Conservation (phyloP, 2,888 invertebrate species). For the Drosophila melanocephala region DNA sequence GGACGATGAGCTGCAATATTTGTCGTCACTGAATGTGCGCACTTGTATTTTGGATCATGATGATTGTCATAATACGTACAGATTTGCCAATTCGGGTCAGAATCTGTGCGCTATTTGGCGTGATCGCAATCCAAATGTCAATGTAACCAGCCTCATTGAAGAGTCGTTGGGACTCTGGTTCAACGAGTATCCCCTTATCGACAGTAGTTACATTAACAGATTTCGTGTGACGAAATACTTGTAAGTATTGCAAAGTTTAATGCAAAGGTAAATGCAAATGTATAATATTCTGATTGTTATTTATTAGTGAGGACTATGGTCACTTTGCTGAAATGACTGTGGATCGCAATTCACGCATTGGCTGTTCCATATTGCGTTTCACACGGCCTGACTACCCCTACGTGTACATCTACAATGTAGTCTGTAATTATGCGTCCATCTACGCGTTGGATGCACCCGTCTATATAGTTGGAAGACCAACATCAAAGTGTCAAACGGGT, state of each 20-base stretch:
- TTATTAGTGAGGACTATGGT: slow-evolving; percentile 83
- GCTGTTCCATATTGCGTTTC: slow-evolving; percentile 83
- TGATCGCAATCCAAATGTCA: slow-evolving; percentile 71
- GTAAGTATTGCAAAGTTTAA: slow-evolving; percentile 66
- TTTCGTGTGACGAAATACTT: slow-evolving; percentile 82
- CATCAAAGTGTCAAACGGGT: slow-evolving; percentile 81
- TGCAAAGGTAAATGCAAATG: not conserved
- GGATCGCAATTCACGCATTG: slow-evolving; percentile 83
- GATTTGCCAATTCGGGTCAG: slow-evolving; percentile 83
- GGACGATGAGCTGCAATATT: slow-evolving; percentile 84
- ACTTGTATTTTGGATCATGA: slow-evolving; percentile 84
- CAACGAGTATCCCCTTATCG: slow-evolving; percentile 82
- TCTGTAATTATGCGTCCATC: slow-evolving; percentile 84
- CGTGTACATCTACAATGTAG: slow-evolving; percentile 82
- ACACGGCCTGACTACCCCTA: slow-evolving; percentile 80
- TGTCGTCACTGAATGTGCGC: slow-evolving; percentile 83
- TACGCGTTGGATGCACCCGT: slow-evolving; percentile 83
- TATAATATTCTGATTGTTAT: not conserved
- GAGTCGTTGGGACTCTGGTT: slow-evolving; percentile 83
- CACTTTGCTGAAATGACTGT: slow-evolving; percentile 85
- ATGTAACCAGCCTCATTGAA: slow-evolving; percentile 82
- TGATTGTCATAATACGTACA: slow-evolving; percentile 83
- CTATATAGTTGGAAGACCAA: slow-evolving; percentile 79
- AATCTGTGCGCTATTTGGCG: slow-evolving; percentile 83
- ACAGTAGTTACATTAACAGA: slow-evolving; percentile 80